Conservation (phyloP, 2,888 invertebrate species). For the Drosophila picticornis region DNA sequence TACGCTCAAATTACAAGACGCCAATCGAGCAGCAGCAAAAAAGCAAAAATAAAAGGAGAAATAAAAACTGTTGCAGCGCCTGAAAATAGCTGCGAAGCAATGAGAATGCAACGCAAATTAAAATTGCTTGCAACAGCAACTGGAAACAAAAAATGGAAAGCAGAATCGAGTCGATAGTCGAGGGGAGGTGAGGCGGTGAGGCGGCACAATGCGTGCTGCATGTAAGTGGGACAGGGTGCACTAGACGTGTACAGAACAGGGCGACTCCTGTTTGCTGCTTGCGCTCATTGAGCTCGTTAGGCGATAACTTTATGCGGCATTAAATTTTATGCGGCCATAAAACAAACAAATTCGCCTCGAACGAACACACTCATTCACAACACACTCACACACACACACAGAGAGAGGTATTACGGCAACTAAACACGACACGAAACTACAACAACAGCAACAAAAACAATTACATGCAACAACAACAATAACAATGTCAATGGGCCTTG, state of each 20-base stretch:
- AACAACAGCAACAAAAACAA: conserved; percentile 26
- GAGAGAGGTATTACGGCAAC: conserved; percentile 66
- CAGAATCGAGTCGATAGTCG: too few relatives aligned
- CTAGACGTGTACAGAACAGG: conserved; percentile 33
- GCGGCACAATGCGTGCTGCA: neutral
- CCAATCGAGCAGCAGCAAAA: conserved; percentile 30
- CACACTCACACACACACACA: conserved; percentile 32
- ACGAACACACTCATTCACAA: conserved; percentile 39
- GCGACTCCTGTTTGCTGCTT: conserved; percentile 18
- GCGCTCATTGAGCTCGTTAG: conserved; percentile 74
- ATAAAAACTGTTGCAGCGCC: conserved; percentile 27
- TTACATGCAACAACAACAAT: conserved; percentile 36
- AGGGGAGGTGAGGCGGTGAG: neutral
- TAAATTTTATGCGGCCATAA: conserved; percentile 78
- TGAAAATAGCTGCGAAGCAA: conserved; percentile 79
- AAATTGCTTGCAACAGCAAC: conserved; percentile 71
- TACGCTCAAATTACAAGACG: conserved; percentile 78
- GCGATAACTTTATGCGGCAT: conserved; percentile 80
- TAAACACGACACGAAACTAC: conserved; percentile 66
- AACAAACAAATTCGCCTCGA: conserved; percentile 75
- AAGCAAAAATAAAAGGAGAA: conserved; percentile 12
- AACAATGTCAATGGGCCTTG: conserved; percentile 50
- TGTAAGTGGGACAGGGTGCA: conserved; percentile 48
- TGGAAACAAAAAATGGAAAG: conserved; percentile 1
- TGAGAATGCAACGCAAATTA: conserved; percentile 81